phyloP scores from a whole-genome alignment of 2,797 vertebrate species.

The Phrynocephalus forsythii region DNA sequence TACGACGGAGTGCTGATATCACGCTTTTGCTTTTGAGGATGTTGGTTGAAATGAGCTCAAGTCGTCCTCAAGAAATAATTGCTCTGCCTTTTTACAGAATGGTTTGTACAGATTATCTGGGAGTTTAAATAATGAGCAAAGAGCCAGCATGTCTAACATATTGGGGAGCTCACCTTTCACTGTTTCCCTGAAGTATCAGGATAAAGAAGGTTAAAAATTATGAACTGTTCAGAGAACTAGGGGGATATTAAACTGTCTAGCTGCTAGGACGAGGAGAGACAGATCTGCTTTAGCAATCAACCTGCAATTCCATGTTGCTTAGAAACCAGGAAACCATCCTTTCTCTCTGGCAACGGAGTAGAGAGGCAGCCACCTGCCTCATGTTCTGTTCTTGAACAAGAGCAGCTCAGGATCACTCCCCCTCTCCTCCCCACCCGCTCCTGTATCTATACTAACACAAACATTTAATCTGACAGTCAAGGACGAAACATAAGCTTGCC shows the following conservation, averaged over 20 bases:
- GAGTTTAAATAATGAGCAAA: neutral
- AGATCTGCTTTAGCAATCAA: neutral
- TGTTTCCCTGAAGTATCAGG: neutral
- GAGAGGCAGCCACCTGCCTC: neutral
- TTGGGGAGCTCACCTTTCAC: neutral
- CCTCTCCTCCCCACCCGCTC: neutral
- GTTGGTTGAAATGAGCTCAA: too few relatives aligned
- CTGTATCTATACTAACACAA: conserved; percentile 25
- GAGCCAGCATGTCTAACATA: neutral
- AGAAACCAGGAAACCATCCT: neutral
- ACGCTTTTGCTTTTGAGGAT: too few relatives aligned
- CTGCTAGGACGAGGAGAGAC: neutral
- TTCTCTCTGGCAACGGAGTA: neutral
- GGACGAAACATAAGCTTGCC: conserved; percentile 29
- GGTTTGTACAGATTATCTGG: too few relatives aligned
- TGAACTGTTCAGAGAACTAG: neutral
- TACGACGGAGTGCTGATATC: too few relatives aligned
- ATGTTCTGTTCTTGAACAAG: conserved; percentile 17
- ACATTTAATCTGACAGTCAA: conserved; percentile 30
- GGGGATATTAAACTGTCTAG: neutral
- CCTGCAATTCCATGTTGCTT: neutral
- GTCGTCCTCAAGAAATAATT: too few relatives aligned
- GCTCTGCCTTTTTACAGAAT: too few relatives aligned
- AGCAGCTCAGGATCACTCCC: neutral
- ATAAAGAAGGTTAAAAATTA: conserved; percentile 5